phyloP scores from a whole-genome alignment of 2,888 invertebrate genomes.

The Spisula solida region DNA sequence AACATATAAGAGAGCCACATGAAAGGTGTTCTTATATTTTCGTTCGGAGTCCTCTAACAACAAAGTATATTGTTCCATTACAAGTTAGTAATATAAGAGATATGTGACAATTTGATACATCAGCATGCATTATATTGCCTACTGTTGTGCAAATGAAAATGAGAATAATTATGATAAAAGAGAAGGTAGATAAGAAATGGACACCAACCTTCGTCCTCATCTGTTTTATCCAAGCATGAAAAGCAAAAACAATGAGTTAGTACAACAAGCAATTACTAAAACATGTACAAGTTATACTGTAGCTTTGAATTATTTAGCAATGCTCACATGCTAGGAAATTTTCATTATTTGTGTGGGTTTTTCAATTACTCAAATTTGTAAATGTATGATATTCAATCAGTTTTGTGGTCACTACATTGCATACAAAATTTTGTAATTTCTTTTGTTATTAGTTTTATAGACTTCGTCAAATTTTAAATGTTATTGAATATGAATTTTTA shows the following conservation, averaged over 20 bases:
- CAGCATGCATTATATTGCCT: not conserved
- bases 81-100: not conserved
- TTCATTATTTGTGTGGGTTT: too few relatives aligned
- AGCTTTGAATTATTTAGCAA: not conserved
- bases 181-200: not conserved
- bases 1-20: too few relatives aligned
- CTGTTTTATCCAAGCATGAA: slow-evolving; percentile 55
- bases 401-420: too few relatives aligned
- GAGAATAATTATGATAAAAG: not conserved
- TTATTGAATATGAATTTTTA: too few relatives aligned
- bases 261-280: not conserved
- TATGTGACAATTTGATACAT: not conserved
- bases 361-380: too few relatives aligned
- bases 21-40: too few relatives aligned
- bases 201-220: slow-evolving; percentile 56
- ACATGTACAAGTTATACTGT: not conserved
- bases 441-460: too few relatives aligned
- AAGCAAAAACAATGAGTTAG: slow-evolving; percentile 45
- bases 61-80: not conserved
- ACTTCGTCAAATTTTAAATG: too few relatives aligned
- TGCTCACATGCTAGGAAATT: too few relatives aligned
- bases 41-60: too few relatives aligned
- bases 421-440: too few relatives aligned
- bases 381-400: too few relatives aligned
- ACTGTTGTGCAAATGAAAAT: not conserved